Base-by-base conservation (phyloP, 37 sponge, comb jelly and placozoan species). In the Eunapius fragilis region DNA sequence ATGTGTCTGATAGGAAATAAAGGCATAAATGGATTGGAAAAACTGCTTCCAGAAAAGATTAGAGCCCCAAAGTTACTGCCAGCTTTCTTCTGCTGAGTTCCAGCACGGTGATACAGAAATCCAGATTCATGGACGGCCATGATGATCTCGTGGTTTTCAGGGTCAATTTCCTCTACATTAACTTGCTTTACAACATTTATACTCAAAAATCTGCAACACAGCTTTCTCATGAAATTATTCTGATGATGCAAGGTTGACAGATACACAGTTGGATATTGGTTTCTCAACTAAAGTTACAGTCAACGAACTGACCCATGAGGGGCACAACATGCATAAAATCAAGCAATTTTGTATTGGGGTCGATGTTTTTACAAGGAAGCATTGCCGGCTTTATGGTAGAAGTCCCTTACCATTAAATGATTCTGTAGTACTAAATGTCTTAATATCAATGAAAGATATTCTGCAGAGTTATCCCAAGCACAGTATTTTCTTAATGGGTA, bases 401-500 rank as follows among this genome's bases (percentile, higher is more conserved):
- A 81, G 81, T 70, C 27, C 3, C 31, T 67, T 81, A 70, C 81
- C 69, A 36, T 70, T 81, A 33, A 70, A 81, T 67, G 81, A 81
- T 68, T 37, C 69, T 9, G 28, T 84, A 30, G 50, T 84, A 26
- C 25, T 30, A 76, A 84, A 84, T 75, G 84, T 76, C 31, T 75
- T 33, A 49, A 84, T 33, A 36, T 84, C 33, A 25, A 25, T 22
- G n/a, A 75, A 50, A 25, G 84, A 22, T 68, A 14, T 22, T 26
- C 75, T 31, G 31, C 27, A 7, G 84, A 75, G 31, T 31, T 76
- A 30, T 49, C 49, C 30, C 84, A 84, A 76, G 84, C 74, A 31
- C 58, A 6, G 37, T 84, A 84, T 31, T 84, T 84, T 76, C 75
- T 32, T 32, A 34, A 76, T n/a, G 37, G 84, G n/a, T 81, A 36